Evolutionary conservation across 30 jellyfish, hydroid and myxozoan species (phyloP).

Genomic region (Aurelia aurita): DNA sequence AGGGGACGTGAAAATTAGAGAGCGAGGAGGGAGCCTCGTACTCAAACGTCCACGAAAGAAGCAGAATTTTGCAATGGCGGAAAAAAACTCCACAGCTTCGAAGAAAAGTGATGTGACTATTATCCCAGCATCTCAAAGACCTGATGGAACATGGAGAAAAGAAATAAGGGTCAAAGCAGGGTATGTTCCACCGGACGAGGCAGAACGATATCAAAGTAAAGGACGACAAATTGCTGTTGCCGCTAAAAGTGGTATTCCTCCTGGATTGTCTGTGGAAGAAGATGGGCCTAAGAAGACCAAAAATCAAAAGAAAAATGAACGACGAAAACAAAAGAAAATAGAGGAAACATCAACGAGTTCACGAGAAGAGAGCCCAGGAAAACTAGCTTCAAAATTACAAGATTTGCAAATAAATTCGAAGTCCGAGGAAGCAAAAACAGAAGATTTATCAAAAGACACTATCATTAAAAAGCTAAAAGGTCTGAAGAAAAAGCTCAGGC

Average conservation of each 20-base stretch:
- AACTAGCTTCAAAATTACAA: not conserved
- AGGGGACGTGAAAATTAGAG: no score
- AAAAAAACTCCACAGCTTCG: constrained; percentile 3
- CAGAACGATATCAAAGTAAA: constrained; percentile 86
- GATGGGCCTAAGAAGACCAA: constrained; percentile 66
- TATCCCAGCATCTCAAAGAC: constrained; percentile 94
- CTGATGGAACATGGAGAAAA: constrained; percentile 99
- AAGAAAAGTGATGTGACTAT: constrained; percentile 31
- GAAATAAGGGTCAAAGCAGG: constrained; percentile 97
- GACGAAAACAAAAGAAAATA: constrained; percentile 80
- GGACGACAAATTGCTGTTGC: constrained; percentile 74
- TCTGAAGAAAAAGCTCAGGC: constrained; percentile 83
- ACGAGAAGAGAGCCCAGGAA: constrained; percentile 5
- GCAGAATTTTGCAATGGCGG: constrained; percentile 54
- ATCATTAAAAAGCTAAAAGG: constrained; percentile 69
- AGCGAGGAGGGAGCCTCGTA: no score
- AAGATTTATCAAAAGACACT: constrained; percentile 27
- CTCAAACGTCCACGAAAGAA: no score
- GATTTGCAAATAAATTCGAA: not conserved
- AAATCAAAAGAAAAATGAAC: constrained; percentile 91
- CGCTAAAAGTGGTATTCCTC: constrained; percentile 74
- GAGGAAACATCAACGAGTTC: constrained; percentile 35
- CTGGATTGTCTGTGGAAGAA: constrained; percentile 74
- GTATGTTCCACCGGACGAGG: constrained; percentile 98
- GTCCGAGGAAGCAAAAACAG: not conserved